Percentiles rank a stretch among this genome's conserved stretches.
phyloP scores from a whole-genome alignment of 2,113 vertebrate genomes.

The Pachyramphus minor region DNA sequence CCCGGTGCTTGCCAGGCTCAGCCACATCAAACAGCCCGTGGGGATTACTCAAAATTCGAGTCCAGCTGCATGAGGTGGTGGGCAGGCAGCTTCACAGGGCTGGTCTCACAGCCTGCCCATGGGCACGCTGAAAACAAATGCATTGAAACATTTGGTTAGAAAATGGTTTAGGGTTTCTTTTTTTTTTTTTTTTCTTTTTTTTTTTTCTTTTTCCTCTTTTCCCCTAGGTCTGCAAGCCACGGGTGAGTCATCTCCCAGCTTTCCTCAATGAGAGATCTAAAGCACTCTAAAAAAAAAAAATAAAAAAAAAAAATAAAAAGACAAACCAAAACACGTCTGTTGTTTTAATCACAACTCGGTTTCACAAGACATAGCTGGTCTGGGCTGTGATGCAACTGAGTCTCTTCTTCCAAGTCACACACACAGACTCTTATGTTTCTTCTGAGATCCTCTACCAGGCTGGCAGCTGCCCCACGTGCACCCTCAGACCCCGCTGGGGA shows the following conservation, averaged over 20 bases:
- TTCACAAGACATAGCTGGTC: conserved; percentile 41
- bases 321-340: conserved; percentile 18
- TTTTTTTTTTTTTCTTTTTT: not conserved
- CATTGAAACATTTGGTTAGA: not conserved
- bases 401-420: conserved; percentile 32
- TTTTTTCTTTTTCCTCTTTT: fast-evolving
- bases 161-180: not conserved
- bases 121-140: not conserved
- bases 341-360: not conserved
- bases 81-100: not conserved
- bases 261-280: conserved; percentile 35
- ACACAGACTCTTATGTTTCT: not conserved
- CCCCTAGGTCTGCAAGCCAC: not conserved
- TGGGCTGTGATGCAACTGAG: conserved; percentile 2
- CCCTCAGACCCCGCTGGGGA: not conserved
- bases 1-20: not conserved
- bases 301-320: not conserved
- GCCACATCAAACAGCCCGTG: conserved; percentile 17
- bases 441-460: not conserved
- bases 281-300: not conserved
- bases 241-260: conserved; percentile 29
- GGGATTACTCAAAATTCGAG: not conserved
- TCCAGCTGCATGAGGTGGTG: not conserved
- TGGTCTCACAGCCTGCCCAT: not conserved
- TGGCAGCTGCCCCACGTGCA: not conserved